A percentile compares a stretch with the other conserved stretches of the same genome.
Evolutionary conservation across 2,888 invertebrate genomes (phyloP).

Genomic region (Hermaeophaga mercurialis): DNA sequence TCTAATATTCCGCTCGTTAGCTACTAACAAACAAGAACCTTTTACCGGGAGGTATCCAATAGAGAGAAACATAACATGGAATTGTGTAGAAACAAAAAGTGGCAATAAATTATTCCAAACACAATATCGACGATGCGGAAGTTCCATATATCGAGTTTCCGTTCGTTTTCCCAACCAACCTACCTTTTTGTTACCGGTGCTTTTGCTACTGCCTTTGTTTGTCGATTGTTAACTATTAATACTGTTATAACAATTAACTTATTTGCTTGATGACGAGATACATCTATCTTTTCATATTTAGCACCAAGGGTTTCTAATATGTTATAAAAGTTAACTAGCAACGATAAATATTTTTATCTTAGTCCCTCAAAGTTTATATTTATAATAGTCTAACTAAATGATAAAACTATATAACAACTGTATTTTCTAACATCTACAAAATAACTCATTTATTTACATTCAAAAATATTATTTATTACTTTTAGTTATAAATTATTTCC

Average conservation of each 20-base stretch:
- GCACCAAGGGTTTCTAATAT: too few relatives aligned
- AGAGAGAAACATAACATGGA: background rate
- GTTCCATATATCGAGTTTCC: constrained; percentile 31
- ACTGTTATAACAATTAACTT: background rate
- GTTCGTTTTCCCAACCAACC: constrained; percentile 20
- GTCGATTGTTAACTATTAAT: constrained; percentile 16
- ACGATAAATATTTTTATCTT: too few relatives aligned
- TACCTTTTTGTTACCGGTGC: constrained; percentile 17
- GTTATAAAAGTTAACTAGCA: too few relatives aligned
- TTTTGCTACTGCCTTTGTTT: background rate
- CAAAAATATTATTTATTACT: too few relatives aligned
- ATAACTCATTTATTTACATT: too few relatives aligned
- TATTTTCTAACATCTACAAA: too few relatives aligned
- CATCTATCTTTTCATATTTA: too few relatives aligned
- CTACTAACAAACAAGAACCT: background rate
- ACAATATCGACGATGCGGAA: constrained; percentile 27
- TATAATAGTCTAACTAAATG: too few relatives aligned
- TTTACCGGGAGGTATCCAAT: constrained; percentile 2
- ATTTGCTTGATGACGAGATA: background rate
- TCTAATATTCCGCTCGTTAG: background rate
- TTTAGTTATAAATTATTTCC: too few relatives aligned
- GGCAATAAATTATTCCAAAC: constrained; percentile 29
- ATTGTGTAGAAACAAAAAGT: constrained; percentile 12
- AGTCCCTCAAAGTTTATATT: too few relatives aligned
- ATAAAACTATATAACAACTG: too few relatives aligned